These are phyloP conservation scores for Platyscapa corneri DNA, from an alignment of 1,140 invertebrate genomes.

Conservation along the genomic window DNA sequence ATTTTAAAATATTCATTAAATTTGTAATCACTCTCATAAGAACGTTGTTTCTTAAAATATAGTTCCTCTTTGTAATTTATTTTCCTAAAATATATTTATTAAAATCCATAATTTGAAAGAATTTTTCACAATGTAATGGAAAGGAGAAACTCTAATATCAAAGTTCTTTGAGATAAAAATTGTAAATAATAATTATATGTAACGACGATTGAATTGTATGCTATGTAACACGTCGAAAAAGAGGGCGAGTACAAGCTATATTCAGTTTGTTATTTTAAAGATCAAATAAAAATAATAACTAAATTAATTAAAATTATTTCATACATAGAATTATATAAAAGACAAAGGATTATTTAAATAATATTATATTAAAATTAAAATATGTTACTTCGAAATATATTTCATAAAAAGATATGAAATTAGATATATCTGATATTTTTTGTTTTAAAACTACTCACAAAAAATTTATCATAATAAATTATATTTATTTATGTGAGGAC, in stretches of 20 bases:
- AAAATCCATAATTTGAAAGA: constrained; percentile 2
- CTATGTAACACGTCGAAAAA: not conserved
- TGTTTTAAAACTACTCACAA: constrained; percentile 17
- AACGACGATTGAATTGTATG: constrained; percentile 1
- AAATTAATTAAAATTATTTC: not conserved
- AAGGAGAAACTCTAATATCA: not conserved
- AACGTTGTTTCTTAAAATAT: constrained; percentile 27
- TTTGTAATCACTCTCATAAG: constrained; percentile 42
- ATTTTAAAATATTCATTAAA: constrained; percentile 31
- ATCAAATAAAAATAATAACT: constrained; percentile 8
- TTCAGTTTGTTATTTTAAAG: constrained; percentile 12
- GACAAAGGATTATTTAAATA: not conserved
- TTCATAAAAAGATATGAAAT: not conserved
- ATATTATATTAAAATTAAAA: constrained; percentile 19
- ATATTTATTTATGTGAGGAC: constrained; percentile 13
- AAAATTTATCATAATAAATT: not conserved
- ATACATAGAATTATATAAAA: constrained; percentile 15
- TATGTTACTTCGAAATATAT: not conserved
- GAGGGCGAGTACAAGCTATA: not conserved
- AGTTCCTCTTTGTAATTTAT: constrained; percentile 37
- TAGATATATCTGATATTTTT: not conserved
- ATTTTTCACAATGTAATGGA: not conserved
- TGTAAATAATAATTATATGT: constrained; percentile 44
- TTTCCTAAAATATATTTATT: constrained; percentile 23
- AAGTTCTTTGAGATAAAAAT: constrained; percentile 30